phyloP scores from a whole-genome alignment of 2,888 invertebrate species.

The Machimus atricapillus region DNA sequence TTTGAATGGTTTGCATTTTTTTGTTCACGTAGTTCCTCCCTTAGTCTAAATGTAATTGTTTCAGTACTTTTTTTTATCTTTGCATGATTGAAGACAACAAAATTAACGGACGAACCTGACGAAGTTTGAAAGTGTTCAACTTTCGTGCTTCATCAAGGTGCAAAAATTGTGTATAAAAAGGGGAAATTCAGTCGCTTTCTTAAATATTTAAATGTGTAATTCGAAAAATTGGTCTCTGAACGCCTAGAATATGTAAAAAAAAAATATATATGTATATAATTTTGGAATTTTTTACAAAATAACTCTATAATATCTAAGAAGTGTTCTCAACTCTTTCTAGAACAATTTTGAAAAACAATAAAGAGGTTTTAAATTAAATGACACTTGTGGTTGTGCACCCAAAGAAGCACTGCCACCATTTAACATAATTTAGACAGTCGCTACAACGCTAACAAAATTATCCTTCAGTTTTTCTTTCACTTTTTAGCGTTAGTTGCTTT shows the following conservation, averaged over 20 bases:
- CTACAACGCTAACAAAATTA: not conserved
- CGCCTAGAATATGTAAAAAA: not conserved
- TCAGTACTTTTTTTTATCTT: not conserved
- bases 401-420: not conserved
- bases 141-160: not conserved
- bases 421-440: not conserved
- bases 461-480: not conserved
- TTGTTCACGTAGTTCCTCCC: not conserved
- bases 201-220: not conserved
- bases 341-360: not conserved
- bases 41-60: not conserved
- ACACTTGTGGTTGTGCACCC: not conserved
- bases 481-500: not conserved
- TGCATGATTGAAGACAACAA: not conserved
- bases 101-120: not conserved
- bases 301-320: not conserved
- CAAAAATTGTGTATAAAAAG: not conserved
- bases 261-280: not conserved
- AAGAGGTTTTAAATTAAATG: not conserved
- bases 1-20: not conserved
- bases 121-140: not conserved
- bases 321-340: not conserved
- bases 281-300: not conserved
- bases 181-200: not conserved
- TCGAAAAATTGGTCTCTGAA: not conserved